Evolutionary conservation across 1,140 invertebrate species (phyloP), one percentile per base, ranked within the genome.

Genomic region (Daktulosphaira vitifoliae): DNA sequence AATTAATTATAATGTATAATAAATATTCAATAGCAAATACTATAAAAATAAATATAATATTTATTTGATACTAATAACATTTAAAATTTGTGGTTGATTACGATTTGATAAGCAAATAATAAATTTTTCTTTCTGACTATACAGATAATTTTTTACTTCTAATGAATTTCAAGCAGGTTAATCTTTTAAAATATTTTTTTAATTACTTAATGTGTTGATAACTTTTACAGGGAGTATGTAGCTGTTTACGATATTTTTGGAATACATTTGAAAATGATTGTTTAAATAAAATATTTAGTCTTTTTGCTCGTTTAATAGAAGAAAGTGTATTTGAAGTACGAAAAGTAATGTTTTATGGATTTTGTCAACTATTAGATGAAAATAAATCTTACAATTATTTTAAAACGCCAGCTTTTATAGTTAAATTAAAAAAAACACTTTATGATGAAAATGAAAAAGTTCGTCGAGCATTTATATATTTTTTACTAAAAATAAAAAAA

Each of bases 181-280:
- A n/a, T n/a, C n/a, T n/a, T n/a, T n/a, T n/a, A n/a, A n/a, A n/a
- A n/a, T n/a, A n/a, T n/a, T n/a, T n/a, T n/a, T n/a, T n/a, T n/a
- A n/a, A n/a, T n/a, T n/a, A n/a, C n/a, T n/a, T n/a, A n/a, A n/a
- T n/a, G n/a, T n/a, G n/a, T n/a, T n/a, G n/a, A n/a, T n/a, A n/a
- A n/a, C n/a, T n/a, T 13, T 62, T 48, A 9, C 26, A 62, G 56
- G 56, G 56, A 22, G 29, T 62, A 46, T 62, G 56, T 62, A 33
- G 56, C 18, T 62, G 56, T 22, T 15, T 62, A 42, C 44, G 25
- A 33, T 62, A 62, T 62, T 62, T 62, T 62, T 62, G 56, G 56
- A 8, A 62, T 48, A 26, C 56, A 1, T 62, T 62, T 62, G 42
- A 62, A 29, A 16, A 22, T 48, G 56, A 62, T 22, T 11, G 26